Evolutionary conservation across 2,888 invertebrate genomes (phyloP).

Genomic region (Drepana falcataria): DNA sequence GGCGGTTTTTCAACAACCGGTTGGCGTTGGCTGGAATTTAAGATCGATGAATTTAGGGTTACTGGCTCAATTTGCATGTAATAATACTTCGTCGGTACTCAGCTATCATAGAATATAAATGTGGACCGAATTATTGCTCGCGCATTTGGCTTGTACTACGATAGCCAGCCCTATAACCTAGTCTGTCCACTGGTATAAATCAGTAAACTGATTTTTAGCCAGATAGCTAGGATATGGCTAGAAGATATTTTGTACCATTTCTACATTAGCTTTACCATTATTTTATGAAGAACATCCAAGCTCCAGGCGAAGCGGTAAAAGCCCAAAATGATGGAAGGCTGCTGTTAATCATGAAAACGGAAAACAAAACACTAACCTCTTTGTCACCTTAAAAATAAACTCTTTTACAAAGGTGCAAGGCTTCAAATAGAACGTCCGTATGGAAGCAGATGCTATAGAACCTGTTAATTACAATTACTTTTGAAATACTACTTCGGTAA

Average conservation of each 20-base stretch:
- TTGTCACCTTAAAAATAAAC: constrained; percentile 3
- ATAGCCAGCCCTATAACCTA: no score
- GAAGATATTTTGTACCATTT: no score
- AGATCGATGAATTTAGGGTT: no score
- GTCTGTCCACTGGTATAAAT: no score
- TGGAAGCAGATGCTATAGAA: constrained; percentile 49
- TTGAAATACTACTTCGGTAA: constrained; percentile 57
- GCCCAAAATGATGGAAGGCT: constrained; percentile 39
- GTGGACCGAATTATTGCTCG: no score
- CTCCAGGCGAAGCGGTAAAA: constrained; percentile 33
- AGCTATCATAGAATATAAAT: no score
- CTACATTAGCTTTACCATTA: no score
- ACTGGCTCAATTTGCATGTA: no score
- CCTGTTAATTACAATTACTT: constrained; percentile 63
- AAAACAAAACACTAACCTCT: constrained; percentile 18
- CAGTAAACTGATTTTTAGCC: no score
- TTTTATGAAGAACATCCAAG: constrained; percentile 7
- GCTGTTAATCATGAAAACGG: constrained; percentile 46
- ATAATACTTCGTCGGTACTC: no score
- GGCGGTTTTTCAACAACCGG: constrained; percentile 10
- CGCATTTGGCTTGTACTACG: no score
- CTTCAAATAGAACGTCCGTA: constrained; percentile 4
- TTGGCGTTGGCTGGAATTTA: background rate
- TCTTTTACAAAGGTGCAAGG: constrained; percentile 11
- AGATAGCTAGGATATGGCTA: no score